Evolutionary conservation across 1,140 invertebrate genomes (phyloP).

Genomic region (Mercenaria mercenaria): DNA sequence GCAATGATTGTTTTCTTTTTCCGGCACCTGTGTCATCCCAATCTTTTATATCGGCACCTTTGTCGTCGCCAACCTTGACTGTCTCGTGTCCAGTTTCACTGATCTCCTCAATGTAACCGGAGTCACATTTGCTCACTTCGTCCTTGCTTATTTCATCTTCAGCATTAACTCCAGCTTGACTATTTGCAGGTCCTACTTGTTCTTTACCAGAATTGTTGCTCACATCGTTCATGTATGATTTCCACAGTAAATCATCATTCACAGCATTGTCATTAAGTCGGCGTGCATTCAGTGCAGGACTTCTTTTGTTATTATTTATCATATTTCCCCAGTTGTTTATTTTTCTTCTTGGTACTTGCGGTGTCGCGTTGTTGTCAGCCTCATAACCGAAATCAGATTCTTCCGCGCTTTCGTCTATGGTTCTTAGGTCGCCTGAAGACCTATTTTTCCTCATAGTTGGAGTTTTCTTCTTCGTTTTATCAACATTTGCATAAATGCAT

Average conservation of each 20-base stretch:
- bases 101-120: neutral
- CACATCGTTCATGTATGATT: neutral
- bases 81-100: neutral
- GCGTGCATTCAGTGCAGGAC: neutral
- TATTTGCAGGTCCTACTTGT: neutral
- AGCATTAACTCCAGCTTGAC: neutral
- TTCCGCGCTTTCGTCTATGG: neutral
- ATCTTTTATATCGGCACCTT: neutral
- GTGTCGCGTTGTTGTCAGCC: slow-evolving; percentile 11
- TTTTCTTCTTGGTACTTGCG: neutral
- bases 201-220: neutral
- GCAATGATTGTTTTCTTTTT: slow-evolving; percentile 11
- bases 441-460: neutral
- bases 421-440: neutral
- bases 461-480: neutral
- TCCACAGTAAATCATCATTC: neutral
- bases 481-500: slow-evolving; percentile 13
- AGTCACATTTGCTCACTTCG: neutral
- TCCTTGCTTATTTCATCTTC: neutral
- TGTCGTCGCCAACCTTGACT: neutral
- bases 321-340: neutral
- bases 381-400: slow-evolving; percentile 7
- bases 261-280: neutral
- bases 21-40: neutral
- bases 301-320: neutral